Conservation (phyloP, 1,140 invertebrate genomes). For the Asbolus verrucosus region DNA sequence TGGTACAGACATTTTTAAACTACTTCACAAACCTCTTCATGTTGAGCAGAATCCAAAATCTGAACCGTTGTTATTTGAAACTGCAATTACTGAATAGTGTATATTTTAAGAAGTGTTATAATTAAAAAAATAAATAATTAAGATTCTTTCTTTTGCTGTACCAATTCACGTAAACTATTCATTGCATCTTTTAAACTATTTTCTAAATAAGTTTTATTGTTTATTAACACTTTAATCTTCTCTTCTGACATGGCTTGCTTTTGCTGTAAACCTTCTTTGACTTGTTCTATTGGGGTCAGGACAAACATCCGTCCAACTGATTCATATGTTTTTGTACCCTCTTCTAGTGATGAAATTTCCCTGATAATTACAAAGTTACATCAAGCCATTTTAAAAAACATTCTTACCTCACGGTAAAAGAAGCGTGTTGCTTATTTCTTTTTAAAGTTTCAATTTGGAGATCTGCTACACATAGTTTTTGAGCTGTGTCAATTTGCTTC, state of each 20-base stretch:
- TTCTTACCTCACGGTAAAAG: slow-evolving; percentile 75
- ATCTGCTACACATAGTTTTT: slow-evolving; percentile 84
- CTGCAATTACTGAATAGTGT: slow-evolving; percentile 38
- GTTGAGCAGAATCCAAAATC: slow-evolving; percentile 56
- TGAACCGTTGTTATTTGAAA: slow-evolving; percentile 59
- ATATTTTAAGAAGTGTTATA: slow-evolving; percentile 13
- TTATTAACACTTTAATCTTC: slow-evolving; percentile 81
- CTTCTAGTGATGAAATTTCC: slow-evolving; percentile 60
- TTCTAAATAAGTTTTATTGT: slow-evolving; percentile 81
- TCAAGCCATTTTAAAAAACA: slow-evolving; percentile 1
- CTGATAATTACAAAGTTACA: slow-evolving; percentile 56
- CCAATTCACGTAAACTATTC: slow-evolving; percentile 87
- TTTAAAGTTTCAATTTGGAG: slow-evolving; percentile 81
- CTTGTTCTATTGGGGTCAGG: slow-evolving; percentile 74
- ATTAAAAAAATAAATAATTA: slow-evolving; percentile 41
- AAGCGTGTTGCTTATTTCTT: slow-evolving; percentile 75
- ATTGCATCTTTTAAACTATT: slow-evolving; percentile 85
- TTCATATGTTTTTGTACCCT: slow-evolving; percentile 71
- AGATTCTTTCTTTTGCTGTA: slow-evolving; percentile 75
- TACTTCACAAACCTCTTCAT: slow-evolving; percentile 78
- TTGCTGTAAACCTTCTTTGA: slow-evolving; percentile 74
- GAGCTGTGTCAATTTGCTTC: slow-evolving; percentile 84
- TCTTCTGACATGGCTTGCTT: slow-evolving; percentile 73
- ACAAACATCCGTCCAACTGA: slow-evolving; percentile 88
- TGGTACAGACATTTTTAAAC: slow-evolving; percentile 95